A percentile compares a stretch with the other conserved stretches of the same genome.
These are phyloP conservation scores for Germaria angustata DNA, from an alignment of 2,888 invertebrate species.

Conservation along the genomic window DNA sequence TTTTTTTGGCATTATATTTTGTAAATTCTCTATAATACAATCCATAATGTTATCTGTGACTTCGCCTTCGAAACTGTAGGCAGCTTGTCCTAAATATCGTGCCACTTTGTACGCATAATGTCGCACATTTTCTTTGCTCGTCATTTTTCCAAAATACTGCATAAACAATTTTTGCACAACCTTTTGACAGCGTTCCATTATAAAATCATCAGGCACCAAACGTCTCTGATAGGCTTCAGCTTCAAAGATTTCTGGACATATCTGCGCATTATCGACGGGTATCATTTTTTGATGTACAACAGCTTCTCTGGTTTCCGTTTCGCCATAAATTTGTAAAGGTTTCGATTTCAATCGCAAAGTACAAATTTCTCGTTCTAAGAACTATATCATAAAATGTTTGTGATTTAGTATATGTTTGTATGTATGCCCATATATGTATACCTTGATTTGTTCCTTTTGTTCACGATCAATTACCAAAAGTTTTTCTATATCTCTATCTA, in stretches of 20 bases:
- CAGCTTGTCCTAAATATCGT: constrained; percentile 77
- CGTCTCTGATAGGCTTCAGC: constrained; percentile 73
- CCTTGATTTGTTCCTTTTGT: constrained; percentile 82
- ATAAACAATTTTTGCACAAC: constrained; percentile 75
- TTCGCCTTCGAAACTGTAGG: constrained; percentile 75
- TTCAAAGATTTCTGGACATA: constrained; percentile 73
- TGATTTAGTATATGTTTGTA: background rate
- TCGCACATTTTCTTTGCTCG: constrained; percentile 73
- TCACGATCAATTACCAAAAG: constrained; percentile 76
- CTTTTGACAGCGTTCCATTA: constrained; percentile 75
- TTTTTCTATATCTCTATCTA: constrained; percentile 75
- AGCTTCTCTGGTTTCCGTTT: constrained; percentile 47
- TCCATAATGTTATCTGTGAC: constrained; percentile 76
- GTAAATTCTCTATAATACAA: constrained; percentile 75
- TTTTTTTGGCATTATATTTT: constrained; percentile 76
- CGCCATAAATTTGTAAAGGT: constrained; percentile 74
- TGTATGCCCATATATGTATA: constrained; percentile 67
- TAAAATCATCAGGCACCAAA: constrained; percentile 75
- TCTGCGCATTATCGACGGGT: constrained; percentile 67
- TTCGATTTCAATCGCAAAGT: constrained; percentile 77
- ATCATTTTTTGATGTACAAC: constrained; percentile 67
- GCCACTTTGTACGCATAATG: constrained; percentile 75
- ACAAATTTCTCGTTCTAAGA: constrained; percentile 77
- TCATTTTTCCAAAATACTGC: constrained; percentile 71
- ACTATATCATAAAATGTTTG: constrained; percentile 66